Evolutionary conservation across 2,113 vertebrate species (phyloP).

Genomic region (Notarius lentiginosus): DNA sequence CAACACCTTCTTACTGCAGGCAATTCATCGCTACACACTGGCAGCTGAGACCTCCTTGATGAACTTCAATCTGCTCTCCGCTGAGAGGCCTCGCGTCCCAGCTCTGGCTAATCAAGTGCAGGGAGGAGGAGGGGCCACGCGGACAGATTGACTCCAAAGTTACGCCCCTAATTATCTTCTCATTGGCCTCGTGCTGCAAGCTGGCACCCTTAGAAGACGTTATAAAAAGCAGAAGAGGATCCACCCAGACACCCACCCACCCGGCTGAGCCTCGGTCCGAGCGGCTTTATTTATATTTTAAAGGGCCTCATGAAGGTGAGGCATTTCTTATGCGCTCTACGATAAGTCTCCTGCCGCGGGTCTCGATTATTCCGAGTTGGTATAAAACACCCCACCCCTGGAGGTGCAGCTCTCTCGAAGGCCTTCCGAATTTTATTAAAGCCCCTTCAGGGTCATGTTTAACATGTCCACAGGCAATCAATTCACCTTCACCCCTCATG

Average conservation of each 20-base stretch:
- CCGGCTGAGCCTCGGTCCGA: constrained; percentile 43
- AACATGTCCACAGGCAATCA: constrained; percentile 85
- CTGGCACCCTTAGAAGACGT: constrained; percentile 64
- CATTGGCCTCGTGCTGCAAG: constrained; percentile 73
- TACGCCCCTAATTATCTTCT: constrained; percentile 76
- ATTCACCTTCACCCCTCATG: constrained; percentile 81
- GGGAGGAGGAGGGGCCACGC: constrained; percentile 66
- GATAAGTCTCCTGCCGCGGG: constrained; percentile 73
- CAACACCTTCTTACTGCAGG: constrained; percentile 93
- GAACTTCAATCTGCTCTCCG: constrained; percentile 85
- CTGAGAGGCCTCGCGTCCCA: constrained; percentile 78
- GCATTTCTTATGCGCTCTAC: constrained; percentile 69
- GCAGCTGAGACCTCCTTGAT: constrained; percentile 92
- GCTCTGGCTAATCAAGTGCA: constrained; percentile 78
- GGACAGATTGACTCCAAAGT: constrained; percentile 75
- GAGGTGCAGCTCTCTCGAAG: constrained; percentile 68
- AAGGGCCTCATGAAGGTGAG: constrained; percentile 63
- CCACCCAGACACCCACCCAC: constrained; percentile 61
- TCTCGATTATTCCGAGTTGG: constrained; percentile 78
- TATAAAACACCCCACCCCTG: constrained; percentile 61
- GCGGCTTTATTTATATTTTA: constrained; percentile 67
- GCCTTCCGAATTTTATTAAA: constrained; percentile 82
- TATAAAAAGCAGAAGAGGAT: constrained; percentile 51
- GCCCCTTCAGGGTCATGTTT: constrained; percentile 80
- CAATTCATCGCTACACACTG: constrained; percentile 89